Percentiles rank a stretch among this genome's conserved stretches.
Evolutionary conservation across 1,140 invertebrate genomes (phyloP).

Genomic region (Sinella curviseta): DNA sequence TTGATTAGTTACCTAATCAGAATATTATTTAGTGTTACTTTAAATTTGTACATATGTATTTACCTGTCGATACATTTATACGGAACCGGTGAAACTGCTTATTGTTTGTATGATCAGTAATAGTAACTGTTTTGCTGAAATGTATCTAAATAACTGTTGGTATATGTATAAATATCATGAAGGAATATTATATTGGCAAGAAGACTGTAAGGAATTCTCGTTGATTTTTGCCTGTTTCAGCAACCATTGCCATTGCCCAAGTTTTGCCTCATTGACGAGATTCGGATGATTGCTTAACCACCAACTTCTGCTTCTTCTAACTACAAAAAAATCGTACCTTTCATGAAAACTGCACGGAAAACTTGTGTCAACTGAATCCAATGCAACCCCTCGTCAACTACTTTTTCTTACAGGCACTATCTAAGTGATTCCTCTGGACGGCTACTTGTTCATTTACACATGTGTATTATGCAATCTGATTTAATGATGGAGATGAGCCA

Average conservation of each 20-base stretch:
- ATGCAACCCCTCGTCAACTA: background rate
- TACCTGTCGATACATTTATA: too few species aligned
- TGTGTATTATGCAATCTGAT: background rate
- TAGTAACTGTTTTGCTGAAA: too few species aligned
- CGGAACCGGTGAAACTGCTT: too few species aligned
- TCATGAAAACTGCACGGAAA: slow-evolving; percentile 22
- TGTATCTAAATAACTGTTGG: too few species aligned
- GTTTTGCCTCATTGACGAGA: slow-evolving; percentile 22
- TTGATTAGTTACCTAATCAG: too few species aligned
- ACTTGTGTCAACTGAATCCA: background rate
- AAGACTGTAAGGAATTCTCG: slow-evolving; percentile 23
- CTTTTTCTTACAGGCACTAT: background rate
- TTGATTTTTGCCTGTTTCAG: slow-evolving; percentile 22
- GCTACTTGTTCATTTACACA: background rate
- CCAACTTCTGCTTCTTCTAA: background rate
- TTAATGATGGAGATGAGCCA: background rate
- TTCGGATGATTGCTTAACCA: slow-evolving; percentile 22
- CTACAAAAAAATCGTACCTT: slow-evolving; percentile 13
- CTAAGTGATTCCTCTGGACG: background rate
- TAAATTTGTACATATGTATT: too few species aligned
- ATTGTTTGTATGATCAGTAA: too few species aligned
- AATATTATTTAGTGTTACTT: too few species aligned
- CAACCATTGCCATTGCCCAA: slow-evolving; percentile 20
- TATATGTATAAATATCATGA: too few species aligned
- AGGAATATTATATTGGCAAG: background rate